phyloP scores from a whole-genome alignment of 2,888 invertebrate genomes.

The Scaptomyza cyrtandrae region DNA sequence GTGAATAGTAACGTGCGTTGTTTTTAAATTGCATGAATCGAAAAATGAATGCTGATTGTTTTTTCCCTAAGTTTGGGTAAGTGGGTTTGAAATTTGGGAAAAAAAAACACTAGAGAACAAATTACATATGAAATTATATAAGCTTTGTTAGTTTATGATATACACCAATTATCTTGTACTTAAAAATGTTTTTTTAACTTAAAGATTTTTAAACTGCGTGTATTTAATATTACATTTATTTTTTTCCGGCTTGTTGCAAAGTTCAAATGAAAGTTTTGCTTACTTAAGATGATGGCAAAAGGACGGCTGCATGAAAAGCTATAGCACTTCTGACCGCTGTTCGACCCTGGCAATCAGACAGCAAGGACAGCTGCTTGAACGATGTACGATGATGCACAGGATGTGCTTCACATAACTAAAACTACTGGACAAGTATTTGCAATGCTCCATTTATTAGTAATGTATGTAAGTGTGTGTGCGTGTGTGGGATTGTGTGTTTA shows the following conservation, averaged over 20 bases:
- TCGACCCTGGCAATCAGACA: constrained; percentile 10
- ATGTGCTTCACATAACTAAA: constrained; percentile 9
- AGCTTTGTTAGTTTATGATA: no score
- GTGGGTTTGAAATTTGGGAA: no score
- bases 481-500: not conserved
- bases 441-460: constrained; percentile 56
- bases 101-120: no score
- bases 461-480: not conserved
- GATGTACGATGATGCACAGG: constrained; percentile 8
- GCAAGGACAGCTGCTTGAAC: constrained; percentile 11
- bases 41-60: not conserved
- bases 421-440: constrained; percentile 32
- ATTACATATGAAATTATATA: no score
- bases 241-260: no score
- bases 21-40: not conserved
- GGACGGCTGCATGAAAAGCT: not conserved
- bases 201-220: no score
- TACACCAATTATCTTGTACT: no score
- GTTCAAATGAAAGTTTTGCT: not conserved
- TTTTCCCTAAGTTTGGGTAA: not conserved
- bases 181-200: no score
- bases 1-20: constrained; percentile 9
- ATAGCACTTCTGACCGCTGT: not conserved
- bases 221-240: no score
- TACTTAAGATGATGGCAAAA: not conserved